Base-by-base conservation (phyloP, 1,140 invertebrate genomes). In the Chelonus insularis region DNA sequence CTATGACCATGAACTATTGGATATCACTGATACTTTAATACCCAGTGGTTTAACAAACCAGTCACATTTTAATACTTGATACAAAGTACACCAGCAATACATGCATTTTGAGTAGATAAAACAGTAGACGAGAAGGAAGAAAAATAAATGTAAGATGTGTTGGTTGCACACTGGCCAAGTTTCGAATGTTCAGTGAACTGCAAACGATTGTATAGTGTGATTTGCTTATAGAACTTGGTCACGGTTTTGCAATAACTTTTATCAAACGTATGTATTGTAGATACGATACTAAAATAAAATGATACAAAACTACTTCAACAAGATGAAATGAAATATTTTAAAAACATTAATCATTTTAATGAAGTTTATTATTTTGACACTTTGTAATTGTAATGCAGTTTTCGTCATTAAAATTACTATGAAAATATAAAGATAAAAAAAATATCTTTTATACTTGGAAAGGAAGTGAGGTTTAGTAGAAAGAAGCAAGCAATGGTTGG, bases 351-450 rank as follows among this genome's bases (percentile, higher is more conserved):
- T n/a, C n/a, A n/a, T n/a, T n/a, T n/a, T n/a, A n/a, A n/a, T n/a
- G n/a, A n/a, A n/a, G n/a, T n/a, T n/a, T n/a, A n/a, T n/a, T n/a
- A n/a, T n/a, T n/a, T n/a, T n/a, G n/a, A n/a, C n/a, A n/a, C n/a
- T n/a, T n/a, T n/a, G n/a, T n/a, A n/a, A n/a, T n/a, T n/a, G n/a
- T n/a, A n/a, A n/a, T n/a, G n/a, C 18, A 18, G 18, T 9, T 54
- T 37, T 18, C 6, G 34, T 54, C 14, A 54, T 37, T 37, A 54
- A 37, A 36, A 54, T 29, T 32, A 9, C 18, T 16, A 41, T 37
- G n/a, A 41, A 39, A 16, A 23, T 25, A 56, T 37, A 23, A 41
- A 39, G 18, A 23, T 25, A 56, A 56, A 56, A 56, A 56, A 41
- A 4, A 1, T 4, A 41, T 4, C 9, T 16, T 56, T 20, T 56